Conservation (phyloP, 2,797 vertebrate species). For the Echeneis naucrates region DNA sequence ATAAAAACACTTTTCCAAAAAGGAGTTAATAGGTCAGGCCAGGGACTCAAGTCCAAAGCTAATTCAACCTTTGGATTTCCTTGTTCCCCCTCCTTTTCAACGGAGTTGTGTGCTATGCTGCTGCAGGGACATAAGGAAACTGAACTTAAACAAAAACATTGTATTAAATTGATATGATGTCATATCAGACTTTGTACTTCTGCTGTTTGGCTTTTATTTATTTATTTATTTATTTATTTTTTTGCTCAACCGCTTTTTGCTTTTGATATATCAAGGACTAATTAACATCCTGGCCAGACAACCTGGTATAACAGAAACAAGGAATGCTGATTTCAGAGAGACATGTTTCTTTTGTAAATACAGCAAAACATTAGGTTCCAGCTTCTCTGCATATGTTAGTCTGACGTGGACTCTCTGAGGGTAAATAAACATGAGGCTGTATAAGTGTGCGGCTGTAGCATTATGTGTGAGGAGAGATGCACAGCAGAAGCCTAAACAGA, state of each 20-base stretch:
- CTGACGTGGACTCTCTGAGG: constrained; percentile 1
- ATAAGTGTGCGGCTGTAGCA: constrained; percentile 4
- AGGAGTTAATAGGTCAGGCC: background rate
- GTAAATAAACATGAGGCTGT: constrained; percentile 31
- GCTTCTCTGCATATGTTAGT: constrained; percentile 23
- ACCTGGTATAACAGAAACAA: background rate
- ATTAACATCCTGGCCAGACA: background rate
- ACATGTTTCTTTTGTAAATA: constrained; percentile 3
- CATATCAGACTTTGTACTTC: background rate
- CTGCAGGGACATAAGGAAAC: constrained; percentile 1
- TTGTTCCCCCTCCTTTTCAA: constrained; percentile 12
- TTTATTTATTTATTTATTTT: too few species aligned
- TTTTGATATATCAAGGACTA: background rate
- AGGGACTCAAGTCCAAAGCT: background rate
- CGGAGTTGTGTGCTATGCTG: background rate
- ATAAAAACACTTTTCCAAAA: background rate
- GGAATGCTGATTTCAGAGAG: background rate
- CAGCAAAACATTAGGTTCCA: background rate
- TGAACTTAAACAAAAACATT: background rate
- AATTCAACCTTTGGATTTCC: background rate
- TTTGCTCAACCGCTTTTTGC: background rate
- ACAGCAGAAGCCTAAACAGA: constrained; percentile 31
- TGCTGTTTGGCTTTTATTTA: background rate
- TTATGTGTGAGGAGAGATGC: constrained; percentile 19
- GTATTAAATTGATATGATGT: background rate